Evolutionary conservation across 2,113 vertebrate genomes (phyloP), one percentile per base, ranked within the genome.

Genomic region (Corydoras sp.): DNA sequence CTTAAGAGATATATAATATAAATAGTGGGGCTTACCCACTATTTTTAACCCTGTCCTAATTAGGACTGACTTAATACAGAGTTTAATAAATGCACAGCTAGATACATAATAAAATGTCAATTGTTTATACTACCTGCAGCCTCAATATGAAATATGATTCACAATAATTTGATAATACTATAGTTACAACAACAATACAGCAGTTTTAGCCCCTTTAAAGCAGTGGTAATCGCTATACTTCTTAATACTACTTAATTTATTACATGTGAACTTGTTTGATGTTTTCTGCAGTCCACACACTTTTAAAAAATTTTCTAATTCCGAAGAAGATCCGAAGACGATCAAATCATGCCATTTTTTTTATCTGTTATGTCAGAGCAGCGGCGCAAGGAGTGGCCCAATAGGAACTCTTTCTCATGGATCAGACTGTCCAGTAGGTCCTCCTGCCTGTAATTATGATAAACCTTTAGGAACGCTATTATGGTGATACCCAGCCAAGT

Each of bases 401-500:
- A 90, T 80, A 99, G 89, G 77, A 97, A 87, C 84, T 97, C 94
- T 89, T 98, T 99, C 89, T 99, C 97, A 0, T 95, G 95, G 79
- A 93, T 91, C 86, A 98, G 90, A 82, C 88, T 97, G 71, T 96
- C 96, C 69, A 98, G 88, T 77, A 98, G 89, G 81, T 96, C 95
- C 77, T 97, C 93, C 85, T 97, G 93, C 66, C 96, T 91, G 87
- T 93, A 94, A 89, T 92, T 98, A 83, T 94, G 92, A 83, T 96
- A 96, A 56, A 98, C 97, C 80, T 94, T 97, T 82, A 98, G 87
- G 87, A 99, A 99, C 64, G 97, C 93, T 88, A 98, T 87, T 66
- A 91, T 83, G 10, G 94, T 88, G 71, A 97, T 91, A 56, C 90
- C 94, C 50, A 98, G 86, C 97, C 96, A 99, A 54, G 93, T 91